Evolutionary conservation across 2,888 invertebrate genomes (phyloP), one percentile per base, ranked within the genome.

Genomic region (Ichneumoninae sp.): DNA sequence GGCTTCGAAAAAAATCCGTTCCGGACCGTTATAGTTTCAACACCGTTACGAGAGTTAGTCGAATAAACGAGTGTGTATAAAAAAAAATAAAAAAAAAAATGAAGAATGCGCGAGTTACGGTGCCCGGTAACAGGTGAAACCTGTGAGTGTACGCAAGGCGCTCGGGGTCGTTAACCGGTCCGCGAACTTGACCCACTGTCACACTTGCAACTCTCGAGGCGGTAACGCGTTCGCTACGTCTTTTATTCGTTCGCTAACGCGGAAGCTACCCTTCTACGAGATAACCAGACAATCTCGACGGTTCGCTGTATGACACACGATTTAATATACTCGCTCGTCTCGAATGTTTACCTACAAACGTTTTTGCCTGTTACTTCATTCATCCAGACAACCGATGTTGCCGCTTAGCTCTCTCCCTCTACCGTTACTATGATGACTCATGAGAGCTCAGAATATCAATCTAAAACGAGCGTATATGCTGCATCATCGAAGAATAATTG

Each of bases 131-230:
- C 54, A 79, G 78, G 50, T 71, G 74, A 33, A 76, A 73, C 73
- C 63, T 22, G 47, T 71, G 60, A 44, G 81, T 65, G 79, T 71
- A 69, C n/a, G 60, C 40, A 57, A 50, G 40, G 44, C 40, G 36
- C 16, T 60, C 70, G 82, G 81, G 91, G 90, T 85, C 92, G 86
- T 91, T 92, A 88, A 90, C 90, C 89, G 83, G 81, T 68, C 71
- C 85, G 89, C 87, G 90, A 91, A 92, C 92, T 92, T 92, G 92
- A 92, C 92, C 92, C 81, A 92, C 91, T 92, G 89, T 91, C 89
- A 90, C 88, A 91, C 90, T 90, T 90, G 90, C 76, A 83, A 74
- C 79, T 82, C 81, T 81, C 66, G 52, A 22, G 54, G 63, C 83
- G 77, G 71, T 85, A 81, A 75, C 78, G 79, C 76, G 83, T 47